These are phyloP conservation scores for Aspidiotus destructor DNA, from an alignment of 2,888 invertebrate species.

Conservation along the genomic window DNA sequence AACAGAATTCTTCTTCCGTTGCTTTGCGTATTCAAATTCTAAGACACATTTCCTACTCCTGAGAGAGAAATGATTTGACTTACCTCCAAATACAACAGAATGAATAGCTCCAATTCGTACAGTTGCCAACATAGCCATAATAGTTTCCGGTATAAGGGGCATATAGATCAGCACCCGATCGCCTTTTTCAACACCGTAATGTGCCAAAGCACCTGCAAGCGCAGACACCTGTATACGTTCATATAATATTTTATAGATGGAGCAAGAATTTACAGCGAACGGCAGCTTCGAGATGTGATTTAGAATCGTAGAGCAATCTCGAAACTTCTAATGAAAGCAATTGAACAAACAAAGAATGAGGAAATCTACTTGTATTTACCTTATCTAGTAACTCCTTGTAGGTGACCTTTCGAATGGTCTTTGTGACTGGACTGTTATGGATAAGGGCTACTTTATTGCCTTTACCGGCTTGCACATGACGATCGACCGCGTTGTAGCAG, in stretches of 20 bases:
- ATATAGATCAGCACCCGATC: slow-evolving; percentile 86
- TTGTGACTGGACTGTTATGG: slow-evolving; percentile 82
- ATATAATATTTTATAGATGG: no score
- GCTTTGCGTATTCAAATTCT: no score
- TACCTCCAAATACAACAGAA: slow-evolving; percentile 87
- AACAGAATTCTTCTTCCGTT: no score
- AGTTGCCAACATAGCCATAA: slow-evolving; percentile 79
- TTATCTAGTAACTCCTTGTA: slow-evolving; percentile 71
- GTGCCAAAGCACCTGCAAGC: slow-evolving; percentile 67
- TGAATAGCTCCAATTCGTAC: slow-evolving; percentile 84
- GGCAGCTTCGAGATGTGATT: no score
- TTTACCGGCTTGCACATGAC: slow-evolving; percentile 70
- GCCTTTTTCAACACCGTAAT: slow-evolving; percentile 68
- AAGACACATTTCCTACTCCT: no score
- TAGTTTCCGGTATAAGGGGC: slow-evolving; percentile 86
- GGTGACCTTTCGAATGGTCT: slow-evolving; percentile 63
- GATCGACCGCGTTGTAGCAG: slow-evolving; percentile 84
- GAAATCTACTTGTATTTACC: slow-evolving; percentile 45
- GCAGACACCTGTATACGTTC: slow-evolving; percentile 51
- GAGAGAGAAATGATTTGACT: slow-evolving; percentile 34
- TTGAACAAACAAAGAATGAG: no score
- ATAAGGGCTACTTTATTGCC: slow-evolving; percentile 73
- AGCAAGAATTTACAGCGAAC: no score
- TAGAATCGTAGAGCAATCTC: no score
- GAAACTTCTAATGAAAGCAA: no score